Evolutionary conservation across 2,113 vertebrate species (phyloP).

Genomic region (Embiotoca jacksoni): DNA sequence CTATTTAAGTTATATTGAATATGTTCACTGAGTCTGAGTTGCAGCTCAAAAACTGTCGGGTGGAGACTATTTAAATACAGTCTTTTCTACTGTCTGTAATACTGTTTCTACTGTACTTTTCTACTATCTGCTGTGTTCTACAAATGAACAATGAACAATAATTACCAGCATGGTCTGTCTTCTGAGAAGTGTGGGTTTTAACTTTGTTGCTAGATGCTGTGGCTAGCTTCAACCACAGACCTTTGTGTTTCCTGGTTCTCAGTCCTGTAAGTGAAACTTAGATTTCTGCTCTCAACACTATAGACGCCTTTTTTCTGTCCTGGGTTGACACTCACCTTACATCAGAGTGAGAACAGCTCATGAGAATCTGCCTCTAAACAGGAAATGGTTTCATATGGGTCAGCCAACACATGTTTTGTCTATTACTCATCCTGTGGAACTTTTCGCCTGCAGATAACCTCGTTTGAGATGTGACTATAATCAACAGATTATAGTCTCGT

Average conservation of each 20-base stretch:
- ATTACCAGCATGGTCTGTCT: neutral
- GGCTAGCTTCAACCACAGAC: conserved; percentile 18
- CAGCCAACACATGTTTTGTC: conserved; percentile 9
- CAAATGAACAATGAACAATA: neutral
- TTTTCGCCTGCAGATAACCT: neutral
- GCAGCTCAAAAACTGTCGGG: too few relatives aligned
- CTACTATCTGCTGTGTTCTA: too few relatives aligned
- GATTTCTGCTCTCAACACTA: neutral
- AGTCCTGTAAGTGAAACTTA: conserved; percentile 4
- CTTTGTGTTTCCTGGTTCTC: conserved; percentile 43
- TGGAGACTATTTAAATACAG: too few relatives aligned
- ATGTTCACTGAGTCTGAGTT: too few relatives aligned
- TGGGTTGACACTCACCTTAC: conserved; percentile 35
- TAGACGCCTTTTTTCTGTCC: conserved; percentile 42
- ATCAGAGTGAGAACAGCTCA: neutral
- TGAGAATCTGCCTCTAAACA: conserved; percentile 17
- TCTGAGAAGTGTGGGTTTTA: neutral
- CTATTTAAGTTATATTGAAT: too few relatives aligned
- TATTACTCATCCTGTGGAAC: neutral
- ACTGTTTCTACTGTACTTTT: too few relatives aligned
- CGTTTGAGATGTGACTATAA: neutral
- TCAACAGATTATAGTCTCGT: too few relatives aligned
- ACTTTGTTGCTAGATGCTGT: neutral
- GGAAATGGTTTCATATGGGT: conserved; percentile 62
- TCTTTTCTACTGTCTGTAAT: too few relatives aligned